Conservation (phyloP, 2,888 invertebrate genomes). For the Platycheirus rosarum region DNA sequence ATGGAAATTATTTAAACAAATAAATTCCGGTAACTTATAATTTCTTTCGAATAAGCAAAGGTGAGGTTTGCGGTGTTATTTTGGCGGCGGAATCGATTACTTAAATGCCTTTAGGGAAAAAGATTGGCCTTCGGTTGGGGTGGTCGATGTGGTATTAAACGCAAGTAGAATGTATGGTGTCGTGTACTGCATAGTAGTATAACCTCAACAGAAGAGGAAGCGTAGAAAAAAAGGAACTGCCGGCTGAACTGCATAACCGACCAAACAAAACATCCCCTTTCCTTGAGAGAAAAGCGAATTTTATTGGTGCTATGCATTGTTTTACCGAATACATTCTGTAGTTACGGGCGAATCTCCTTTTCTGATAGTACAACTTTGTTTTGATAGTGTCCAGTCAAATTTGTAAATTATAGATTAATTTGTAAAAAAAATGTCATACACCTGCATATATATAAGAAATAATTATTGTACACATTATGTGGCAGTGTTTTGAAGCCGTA, state of each 20-base stretch:
- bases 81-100: conserved; percentile 48
- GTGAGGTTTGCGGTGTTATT: conserved; percentile 20
- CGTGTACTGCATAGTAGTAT: conserved; percentile 5
- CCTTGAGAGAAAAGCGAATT: conserved; percentile 23
- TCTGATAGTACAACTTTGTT: conserved; percentile 68
- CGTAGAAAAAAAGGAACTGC: conserved; percentile 47
- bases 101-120: conserved; percentile 54
- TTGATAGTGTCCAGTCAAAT: conserved; percentile 49
- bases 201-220: conserved; percentile 4
- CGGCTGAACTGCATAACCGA: conserved; percentile 66
- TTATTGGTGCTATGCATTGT: conserved; percentile 42
- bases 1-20: not conserved
- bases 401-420: conserved; percentile 4
- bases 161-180: conserved; percentile 60
- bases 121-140: conserved; percentile 61
- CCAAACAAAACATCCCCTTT: conserved; percentile 55
- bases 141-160: conserved; percentile 44
- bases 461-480: conserved; percentile 3
- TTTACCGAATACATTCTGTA: conserved; percentile 4
- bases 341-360: conserved; percentile 33
- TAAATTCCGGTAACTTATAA: not conserved
- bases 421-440: too few relatives aligned
- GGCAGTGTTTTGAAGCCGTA: conserved; percentile 46
- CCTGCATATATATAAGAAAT: not conserved
- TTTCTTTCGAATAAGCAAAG: conserved; percentile 5